phyloP scores from a whole-genome alignment of 2,888 invertebrate genomes.

The Eudasyphora cyanicolor region DNA sequence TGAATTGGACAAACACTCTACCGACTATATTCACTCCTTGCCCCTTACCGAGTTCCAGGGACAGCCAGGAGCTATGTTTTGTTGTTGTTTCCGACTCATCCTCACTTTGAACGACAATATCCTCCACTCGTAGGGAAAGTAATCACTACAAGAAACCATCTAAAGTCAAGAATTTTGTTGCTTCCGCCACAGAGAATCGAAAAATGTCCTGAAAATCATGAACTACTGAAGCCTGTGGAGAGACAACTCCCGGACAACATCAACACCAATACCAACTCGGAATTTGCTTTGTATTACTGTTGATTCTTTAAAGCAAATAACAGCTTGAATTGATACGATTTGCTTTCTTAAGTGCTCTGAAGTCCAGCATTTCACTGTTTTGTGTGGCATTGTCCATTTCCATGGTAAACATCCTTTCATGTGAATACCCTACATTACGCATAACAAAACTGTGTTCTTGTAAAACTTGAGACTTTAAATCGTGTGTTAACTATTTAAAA shows the following conservation, averaged over 20 bases:
- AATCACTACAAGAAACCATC: neutral
- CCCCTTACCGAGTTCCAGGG: neutral
- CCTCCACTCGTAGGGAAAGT: neutral
- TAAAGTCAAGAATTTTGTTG: constrained; percentile 2
- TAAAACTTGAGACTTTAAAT: too few relatives aligned
- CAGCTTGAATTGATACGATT: constrained; percentile 19
- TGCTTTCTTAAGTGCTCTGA: constrained; percentile 13
- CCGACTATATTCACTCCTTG: too few relatives aligned
- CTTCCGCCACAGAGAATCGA: neutral
- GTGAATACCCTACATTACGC: neutral
- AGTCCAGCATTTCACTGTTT: neutral
- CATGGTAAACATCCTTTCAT: neutral
- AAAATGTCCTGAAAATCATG: neutral
- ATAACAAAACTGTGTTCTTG: too few relatives aligned
- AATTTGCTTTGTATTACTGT: neutral
- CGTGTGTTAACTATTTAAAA: too few relatives aligned
- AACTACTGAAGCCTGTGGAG: neutral
- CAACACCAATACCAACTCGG: too few relatives aligned
- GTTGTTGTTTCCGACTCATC: constrained; percentile 16
- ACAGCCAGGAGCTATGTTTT: neutral
- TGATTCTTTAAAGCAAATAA: constrained; percentile 16
- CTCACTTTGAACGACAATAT: neutral
- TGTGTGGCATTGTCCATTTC: neutral
- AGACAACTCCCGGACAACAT: too few relatives aligned
- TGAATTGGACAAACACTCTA: constrained; percentile 5